Base-by-base conservation (phyloP, 2,888 invertebrate species). In the Hybos culiciformis region DNA sequence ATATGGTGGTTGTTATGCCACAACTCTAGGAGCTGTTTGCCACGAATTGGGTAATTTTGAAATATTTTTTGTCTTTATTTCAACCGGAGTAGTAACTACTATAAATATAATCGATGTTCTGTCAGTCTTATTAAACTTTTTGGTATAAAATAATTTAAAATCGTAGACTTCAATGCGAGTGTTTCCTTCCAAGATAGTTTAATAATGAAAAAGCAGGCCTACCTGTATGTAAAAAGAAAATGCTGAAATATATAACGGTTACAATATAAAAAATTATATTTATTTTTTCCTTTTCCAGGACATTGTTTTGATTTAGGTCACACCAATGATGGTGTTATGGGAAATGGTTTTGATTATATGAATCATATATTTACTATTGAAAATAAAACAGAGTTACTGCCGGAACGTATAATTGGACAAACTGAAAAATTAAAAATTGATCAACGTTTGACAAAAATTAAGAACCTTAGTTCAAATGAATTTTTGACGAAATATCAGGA, bases 281-380 rank as follows among this genome's bases (percentile, higher is more conserved):
- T n/a, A n/a, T n/a, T n/a, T n/a, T n/a, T n/a, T n/a, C n/a, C n/a
- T n/a, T n/a, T n/a, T n/a, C n/a, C n/a, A n/a, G 62, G 62, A 0
- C 96, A 96, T 61, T 87, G 87, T 1, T 91, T 96, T 63, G 91
- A 93, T 66, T 73, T 96, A 44, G 93, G 91, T 1, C 94, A 96
- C 61, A 85, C 90, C 0, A 75, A 78, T 53, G 77, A 82, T 52
- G 94, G 94, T 15, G 84, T 96, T 45, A 96, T 96, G 96, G 88
- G 87, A 33, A 75, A 83, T 59, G 90, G 87, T 33, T 90, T 88
- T 60, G 86, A 88, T 61, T 80, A 85, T 53, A 74, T 90, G 42
- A 78, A 85, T 57, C 72, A 79, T 45, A 79, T 86, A 26, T 86
- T 90, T 57, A 71, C 77, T n/a, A 71, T 75, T 5, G 73, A 73